Base-by-base conservation (phyloP, 2,888 invertebrate species). In the Branchipolynoe longqiensis region DNA sequence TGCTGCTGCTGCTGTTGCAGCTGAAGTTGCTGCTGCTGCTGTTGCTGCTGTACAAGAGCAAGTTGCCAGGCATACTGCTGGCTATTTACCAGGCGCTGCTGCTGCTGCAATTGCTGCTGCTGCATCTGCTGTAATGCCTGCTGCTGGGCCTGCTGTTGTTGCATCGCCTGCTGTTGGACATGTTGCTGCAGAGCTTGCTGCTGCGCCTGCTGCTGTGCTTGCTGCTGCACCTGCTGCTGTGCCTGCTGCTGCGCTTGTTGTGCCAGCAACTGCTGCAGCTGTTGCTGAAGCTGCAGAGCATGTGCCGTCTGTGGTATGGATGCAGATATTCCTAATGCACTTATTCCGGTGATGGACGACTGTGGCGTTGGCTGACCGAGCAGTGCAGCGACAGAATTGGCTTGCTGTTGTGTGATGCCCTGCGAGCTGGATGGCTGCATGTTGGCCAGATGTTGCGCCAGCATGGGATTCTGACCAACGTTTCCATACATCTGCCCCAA, bases 141-240 rank as follows among this genome's bases (percentile, higher is more conserved):
- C 22, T 73, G 69, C 69, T 78, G 81, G 25, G 64, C 64, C 82
- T 85, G 85, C 64, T 85, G 85, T 25, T 85, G 86, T 22, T 59
- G 59, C 14, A 82, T n/a, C 6, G 58, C 58, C 28, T 64, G 40
- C 25, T 69, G 78, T 62, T 69, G 86, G 33, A n/a, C n/a, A n/a
- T 81, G 82, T 12, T 73, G 69, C 69, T 78, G 81, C 22, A 64
- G 69, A 28, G 69, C 86, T 40, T 85, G 83, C 25, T 83, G 85
- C 18, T 73, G 73, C 48, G 48, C 14, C 41, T 54, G 81, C 28
- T 81, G 81, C 28, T 41, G 54, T 22, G 25, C 48, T 31, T 81
- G 81, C 25, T 81, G 56, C 56, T 82, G 82, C 22, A 14, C 56
- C 6, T 84, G 84, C 8, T 33, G 64, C 83, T 69, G 83, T n/a